These are phyloP conservation scores for Pyrocoelia pectoralis DNA, from an alignment of 2,888 invertebrate genomes.

Conservation along the genomic window DNA sequence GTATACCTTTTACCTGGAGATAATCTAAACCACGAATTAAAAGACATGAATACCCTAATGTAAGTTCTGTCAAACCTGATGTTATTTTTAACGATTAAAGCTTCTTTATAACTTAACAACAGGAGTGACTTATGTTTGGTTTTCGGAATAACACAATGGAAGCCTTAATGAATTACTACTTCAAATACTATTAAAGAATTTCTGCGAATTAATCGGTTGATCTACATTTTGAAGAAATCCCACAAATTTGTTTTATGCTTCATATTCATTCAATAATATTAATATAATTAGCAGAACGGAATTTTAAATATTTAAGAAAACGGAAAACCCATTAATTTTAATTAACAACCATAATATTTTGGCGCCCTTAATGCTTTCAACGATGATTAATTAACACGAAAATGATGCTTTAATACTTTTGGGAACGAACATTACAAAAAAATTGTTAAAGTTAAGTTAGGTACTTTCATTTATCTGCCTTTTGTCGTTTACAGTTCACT, in stretches of 20 bases:
- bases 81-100: conserved; percentile 22
- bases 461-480: too few species aligned
- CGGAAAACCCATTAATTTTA: conserved; percentile 6
- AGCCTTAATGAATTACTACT: conserved; percentile 26
- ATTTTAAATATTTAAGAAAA: conserved; percentile 6
- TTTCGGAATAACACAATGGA: conserved; percentile 24
- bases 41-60: conserved; percentile 13
- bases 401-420: neutral
- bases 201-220: conserved; percentile 19
- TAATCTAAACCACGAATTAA: conserved; percentile 29
- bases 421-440: too few species aligned
- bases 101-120: conserved; percentile 9
- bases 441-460: too few species aligned
- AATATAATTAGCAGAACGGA: conserved; percentile 8
- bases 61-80: conserved; percentile 17
- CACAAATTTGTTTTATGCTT: conserved; percentile 17
- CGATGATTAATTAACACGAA: neutral
- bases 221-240: conserved; percentile 24
- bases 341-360: conserved; percentile 1
- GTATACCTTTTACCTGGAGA: conserved; percentile 18
- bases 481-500: too few species aligned
- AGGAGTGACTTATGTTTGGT: conserved; percentile 7
- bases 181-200: neutral
- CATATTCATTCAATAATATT: conserved; percentile 11
- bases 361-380: neutral